Evolutionary conservation across 2,888 invertebrate genomes (phyloP).

Genomic region (Cantharis nigra): DNA sequence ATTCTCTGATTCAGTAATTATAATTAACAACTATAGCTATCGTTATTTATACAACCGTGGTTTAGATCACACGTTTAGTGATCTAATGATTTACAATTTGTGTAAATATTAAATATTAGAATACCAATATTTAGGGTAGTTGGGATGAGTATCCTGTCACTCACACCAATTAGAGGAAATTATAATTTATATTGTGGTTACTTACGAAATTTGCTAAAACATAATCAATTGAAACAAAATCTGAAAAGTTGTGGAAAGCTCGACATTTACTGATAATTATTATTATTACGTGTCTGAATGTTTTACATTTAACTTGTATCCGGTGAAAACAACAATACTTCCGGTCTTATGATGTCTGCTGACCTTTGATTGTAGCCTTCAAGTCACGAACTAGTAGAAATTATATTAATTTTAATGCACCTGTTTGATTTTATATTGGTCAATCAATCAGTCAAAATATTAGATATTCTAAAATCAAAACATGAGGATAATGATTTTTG

Average conservation of each 20-base stretch:
- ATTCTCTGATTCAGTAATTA: neutral
- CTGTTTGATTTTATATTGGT: constrained; percentile 24
- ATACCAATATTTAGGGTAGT: too few relatives aligned
- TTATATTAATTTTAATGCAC: constrained; percentile 24
- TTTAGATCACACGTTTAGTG: neutral
- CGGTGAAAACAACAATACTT: constrained; percentile 30
- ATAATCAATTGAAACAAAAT: neutral
- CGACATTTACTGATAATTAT: neutral
- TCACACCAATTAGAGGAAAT: too few relatives aligned
- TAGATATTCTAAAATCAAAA: neutral
- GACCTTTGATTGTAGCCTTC: constrained; percentile 21
- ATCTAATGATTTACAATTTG: too few relatives aligned
- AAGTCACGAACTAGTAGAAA: constrained; percentile 29
- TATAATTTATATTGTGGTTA: neutral
- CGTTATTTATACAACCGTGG: too few relatives aligned
- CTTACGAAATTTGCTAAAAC: too few relatives aligned
- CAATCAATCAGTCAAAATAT: neutral
- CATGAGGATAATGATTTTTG: neutral
- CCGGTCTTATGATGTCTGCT: constrained; percentile 27
- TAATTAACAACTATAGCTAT: neutral
- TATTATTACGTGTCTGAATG: constrained; percentile 16
- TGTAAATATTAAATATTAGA: too few relatives aligned
- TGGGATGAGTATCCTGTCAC: too few relatives aligned
- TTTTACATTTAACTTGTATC: constrained; percentile 26
- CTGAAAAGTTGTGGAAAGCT: neutral